phyloP scores from a whole-genome alignment of 2,888 invertebrate genomes.

The Hylaea fasciaria region DNA sequence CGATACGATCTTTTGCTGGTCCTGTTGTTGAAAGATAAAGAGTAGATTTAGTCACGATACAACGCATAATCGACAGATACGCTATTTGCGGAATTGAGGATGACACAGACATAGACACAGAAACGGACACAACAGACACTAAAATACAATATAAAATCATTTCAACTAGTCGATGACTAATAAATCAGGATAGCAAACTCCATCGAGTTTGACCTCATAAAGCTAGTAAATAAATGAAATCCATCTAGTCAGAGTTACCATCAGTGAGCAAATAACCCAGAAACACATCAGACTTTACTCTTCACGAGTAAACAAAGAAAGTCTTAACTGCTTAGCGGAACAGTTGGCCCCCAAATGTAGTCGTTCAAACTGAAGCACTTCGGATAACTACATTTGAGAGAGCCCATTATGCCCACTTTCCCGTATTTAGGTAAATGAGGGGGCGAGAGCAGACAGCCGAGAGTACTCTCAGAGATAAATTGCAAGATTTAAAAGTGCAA shows the following conservation, averaged over 20 bases:
- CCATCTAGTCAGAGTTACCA: not conserved
- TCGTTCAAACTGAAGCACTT: conserved; percentile 12
- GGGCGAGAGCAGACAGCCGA: conserved; percentile 1
- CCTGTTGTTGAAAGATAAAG: too few relatives aligned
- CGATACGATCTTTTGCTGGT: too few relatives aligned
- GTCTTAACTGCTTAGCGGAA: conserved; percentile 36
- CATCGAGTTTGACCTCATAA: too few relatives aligned
- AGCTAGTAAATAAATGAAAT: too few relatives aligned
- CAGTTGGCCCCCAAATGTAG: conserved; percentile 31
- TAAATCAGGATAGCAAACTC: too few relatives aligned
- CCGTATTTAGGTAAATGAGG: conserved; percentile 26
- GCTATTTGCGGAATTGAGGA: too few relatives aligned
- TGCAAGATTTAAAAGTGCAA: conserved; percentile 24
- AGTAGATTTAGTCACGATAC: too few relatives aligned
- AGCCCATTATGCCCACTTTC: conserved; percentile 35
- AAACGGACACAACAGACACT: too few relatives aligned
- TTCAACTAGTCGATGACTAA: too few relatives aligned
- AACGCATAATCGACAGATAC: too few relatives aligned
- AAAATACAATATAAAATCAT: too few relatives aligned
- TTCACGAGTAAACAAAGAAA: conserved; percentile 38
- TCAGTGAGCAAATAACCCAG: conserved; percentile 4
- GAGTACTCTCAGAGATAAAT: conserved; percentile 12
- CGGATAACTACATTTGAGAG: conserved; percentile 12
- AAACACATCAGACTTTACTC: conserved; percentile 11
- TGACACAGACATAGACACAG: too few relatives aligned